A percentile compares a stretch with the other conserved stretches of the same genome.
Conservation (phyloP, 1,140 invertebrate species). For the Drosophila fuyamai region DNA sequence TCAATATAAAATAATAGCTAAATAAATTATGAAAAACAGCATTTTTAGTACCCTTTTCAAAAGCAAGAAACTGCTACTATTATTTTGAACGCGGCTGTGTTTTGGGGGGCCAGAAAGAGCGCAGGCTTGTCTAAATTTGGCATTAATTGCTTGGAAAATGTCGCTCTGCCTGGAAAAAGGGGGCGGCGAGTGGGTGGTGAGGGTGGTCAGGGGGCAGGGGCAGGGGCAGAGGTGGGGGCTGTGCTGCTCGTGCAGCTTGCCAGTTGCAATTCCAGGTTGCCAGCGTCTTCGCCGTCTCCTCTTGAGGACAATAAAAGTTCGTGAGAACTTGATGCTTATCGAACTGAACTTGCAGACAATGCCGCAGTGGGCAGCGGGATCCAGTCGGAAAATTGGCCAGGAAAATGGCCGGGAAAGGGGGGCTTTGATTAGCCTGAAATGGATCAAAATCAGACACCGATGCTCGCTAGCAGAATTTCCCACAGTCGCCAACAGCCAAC, state of each 20-base stretch:
- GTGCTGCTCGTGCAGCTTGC: slow-evolving; percentile 39
- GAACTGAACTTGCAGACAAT: slow-evolving; percentile 63
- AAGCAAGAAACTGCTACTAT: not conserved
- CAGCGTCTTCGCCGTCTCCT: slow-evolving; percentile 23
- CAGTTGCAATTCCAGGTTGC: slow-evolving; percentile 24
- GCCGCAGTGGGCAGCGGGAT: slow-evolving; percentile 53
- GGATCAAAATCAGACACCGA: slow-evolving; percentile 44
- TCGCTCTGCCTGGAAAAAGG: slow-evolving; percentile 22
- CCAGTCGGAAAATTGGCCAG: slow-evolving; percentile 15
- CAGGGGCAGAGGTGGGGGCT: not conserved
- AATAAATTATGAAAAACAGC: too few species aligned
- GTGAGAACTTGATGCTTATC: slow-evolving; percentile 83
- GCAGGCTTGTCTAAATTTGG: slow-evolving; percentile 59
- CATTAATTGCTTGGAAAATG: slow-evolving; percentile 65
- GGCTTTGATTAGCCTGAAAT: slow-evolving; percentile 52
- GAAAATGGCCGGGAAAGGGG: not conserved
- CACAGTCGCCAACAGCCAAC: slow-evolving; percentile 21
- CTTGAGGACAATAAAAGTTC: slow-evolving; percentile 78
- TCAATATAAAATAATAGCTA: not conserved
- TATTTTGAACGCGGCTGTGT: not conserved
- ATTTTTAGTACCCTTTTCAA: not conserved
- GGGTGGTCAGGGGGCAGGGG: not conserved
- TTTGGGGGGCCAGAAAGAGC: slow-evolving; percentile 2
- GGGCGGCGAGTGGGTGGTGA: not conserved
- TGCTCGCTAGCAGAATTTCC: slow-evolving; percentile 33